phyloP scores from a whole-genome alignment of 2,113 vertebrate species.

The Pollimyrus isidori region DNA sequence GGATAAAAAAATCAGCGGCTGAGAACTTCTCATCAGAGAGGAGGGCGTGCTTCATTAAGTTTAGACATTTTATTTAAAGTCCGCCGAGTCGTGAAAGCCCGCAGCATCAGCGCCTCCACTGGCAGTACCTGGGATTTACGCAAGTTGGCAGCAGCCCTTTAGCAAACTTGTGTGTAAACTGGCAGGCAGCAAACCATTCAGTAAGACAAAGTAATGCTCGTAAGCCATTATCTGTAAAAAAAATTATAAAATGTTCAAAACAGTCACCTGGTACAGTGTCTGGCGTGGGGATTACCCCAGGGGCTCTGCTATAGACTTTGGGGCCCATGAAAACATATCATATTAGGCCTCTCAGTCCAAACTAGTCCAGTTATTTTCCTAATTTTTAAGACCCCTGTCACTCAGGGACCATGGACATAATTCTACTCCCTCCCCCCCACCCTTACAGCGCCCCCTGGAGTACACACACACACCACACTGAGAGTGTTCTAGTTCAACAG shows the following conservation, averaged over 20 bases:
- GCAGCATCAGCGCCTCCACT: no score
- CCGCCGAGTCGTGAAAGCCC: no score
- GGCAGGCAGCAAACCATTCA: not conserved
- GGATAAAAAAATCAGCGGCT: not conserved
- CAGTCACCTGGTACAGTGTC: not conserved
- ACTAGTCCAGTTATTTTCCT: no score
- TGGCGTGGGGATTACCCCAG: no score
- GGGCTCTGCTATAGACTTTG: no score
- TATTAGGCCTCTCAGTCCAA: no score
- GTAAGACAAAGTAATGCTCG: not conserved
- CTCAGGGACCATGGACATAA: no score
- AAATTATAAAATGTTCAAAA: not conserved
- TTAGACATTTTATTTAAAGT: not conserved
- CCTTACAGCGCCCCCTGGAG: no score
- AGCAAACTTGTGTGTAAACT: not conserved
- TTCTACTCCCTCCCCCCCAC: no score
- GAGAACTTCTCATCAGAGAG: not conserved
- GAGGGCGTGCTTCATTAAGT: not conserved
- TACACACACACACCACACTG: not conserved
- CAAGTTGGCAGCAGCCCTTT: not conserved
- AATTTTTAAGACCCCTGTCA: no score
- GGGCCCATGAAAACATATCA: no score
- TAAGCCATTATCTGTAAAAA: not conserved
- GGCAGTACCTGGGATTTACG: not conserved
- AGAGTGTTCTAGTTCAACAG: not conserved